Evolutionary conservation across 2,113 vertebrate species (phyloP), one percentile per base, ranked within the genome.

Genomic region (Menidia beryllina): DNA sequence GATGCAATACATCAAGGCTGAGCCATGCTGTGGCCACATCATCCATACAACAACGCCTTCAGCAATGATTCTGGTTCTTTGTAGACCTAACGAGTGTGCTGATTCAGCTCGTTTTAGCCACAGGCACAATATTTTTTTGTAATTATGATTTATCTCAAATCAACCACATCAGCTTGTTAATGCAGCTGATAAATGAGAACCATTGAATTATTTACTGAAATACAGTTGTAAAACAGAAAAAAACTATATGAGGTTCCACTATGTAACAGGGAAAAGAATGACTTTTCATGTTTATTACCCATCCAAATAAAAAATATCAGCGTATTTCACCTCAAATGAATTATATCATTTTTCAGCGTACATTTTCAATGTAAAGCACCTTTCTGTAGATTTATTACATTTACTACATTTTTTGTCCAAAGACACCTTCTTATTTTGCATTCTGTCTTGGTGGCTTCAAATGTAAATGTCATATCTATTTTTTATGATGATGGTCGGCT

Each of bases 201-300:
- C 27, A 45, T 69, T 77, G 82, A 90, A 90, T 90, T 79, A 77
- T 62, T 84, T 86, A 84, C 85, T 80, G 79, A 79, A 85, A 83
- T 34, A 13, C 24, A 47, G 19, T 65, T 77, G 47, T 47, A 41
- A 12, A 2, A 8, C 51, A 14, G 57, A 54, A 71, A 59, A 45
- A 24, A 62, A 15, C 12, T 1, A 27, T 57, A 74, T 14, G 34
- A 72, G 54, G 56, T 23, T 24, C 10, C 68, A 61, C 11, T 24
- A 34, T 34, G 6, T 47, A 39, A 20, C 2, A 66, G 49, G 39
- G 41, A 25, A 21, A 38, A 60, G 49, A 50, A 72, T 75, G 14
- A 47, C 36, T 66, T 77, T 59, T 72, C 19, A 81, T 79, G 57
- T 63, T 56, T 69, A 70, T 56, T 26, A 54, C 53, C 61, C 34